Percentiles rank a stretch among this genome's conserved stretches.
phyloP scores from a whole-genome alignment of 2,113 vertebrate genomes.

The Talpa occidentalis region DNA sequence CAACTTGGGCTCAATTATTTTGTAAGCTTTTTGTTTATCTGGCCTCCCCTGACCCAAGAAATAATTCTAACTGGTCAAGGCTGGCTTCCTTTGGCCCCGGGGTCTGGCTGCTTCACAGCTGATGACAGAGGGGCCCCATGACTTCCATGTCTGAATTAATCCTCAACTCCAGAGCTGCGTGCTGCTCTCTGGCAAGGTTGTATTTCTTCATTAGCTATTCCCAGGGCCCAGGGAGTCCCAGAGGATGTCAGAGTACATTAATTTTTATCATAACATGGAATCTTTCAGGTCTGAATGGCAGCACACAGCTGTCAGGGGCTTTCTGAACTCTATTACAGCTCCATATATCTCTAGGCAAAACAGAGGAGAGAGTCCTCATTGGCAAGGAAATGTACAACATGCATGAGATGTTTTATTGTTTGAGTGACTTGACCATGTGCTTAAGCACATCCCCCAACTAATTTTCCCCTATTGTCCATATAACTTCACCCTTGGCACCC shows the following conservation, averaged over 20 bases:
- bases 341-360: slow-evolving; percentile 90
- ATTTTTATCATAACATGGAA: slow-evolving; percentile 94
- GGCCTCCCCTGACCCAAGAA: slow-evolving; percentile 21
- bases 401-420: slow-evolving; percentile 86
- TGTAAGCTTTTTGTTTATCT: slow-evolving; percentile 43
- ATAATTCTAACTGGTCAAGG: slow-evolving; percentile 48
- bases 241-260: slow-evolving; percentile 95
- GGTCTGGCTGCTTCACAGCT: slow-evolving; percentile 20
- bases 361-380: slow-evolving; percentile 83
- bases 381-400: slow-evolving; percentile 88
- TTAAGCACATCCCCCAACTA: slow-evolving; percentile 55
- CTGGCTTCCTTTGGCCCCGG: slow-evolving; percentile 61
- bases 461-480: slow-evolving; percentile 40
- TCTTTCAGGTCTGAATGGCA: slow-evolving; percentile 96
- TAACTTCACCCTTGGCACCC: not conserved
- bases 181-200: slow-evolving; percentile 86
- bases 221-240: slow-evolving; percentile 89
- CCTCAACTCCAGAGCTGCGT: slow-evolving; percentile 51
- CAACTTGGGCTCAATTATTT: slow-evolving; percentile 39
- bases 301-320: slow-evolving; percentile 92
- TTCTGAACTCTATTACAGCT: slow-evolving; percentile 90
- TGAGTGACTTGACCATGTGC: slow-evolving; percentile 72
- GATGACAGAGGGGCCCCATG: slow-evolving; percentile 14
- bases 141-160: slow-evolving; percentile 55
- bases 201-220: slow-evolving; percentile 92